Base-by-base conservation (phyloP, 2,113 vertebrate species). In the Thinocorus orbignyianus region DNA sequence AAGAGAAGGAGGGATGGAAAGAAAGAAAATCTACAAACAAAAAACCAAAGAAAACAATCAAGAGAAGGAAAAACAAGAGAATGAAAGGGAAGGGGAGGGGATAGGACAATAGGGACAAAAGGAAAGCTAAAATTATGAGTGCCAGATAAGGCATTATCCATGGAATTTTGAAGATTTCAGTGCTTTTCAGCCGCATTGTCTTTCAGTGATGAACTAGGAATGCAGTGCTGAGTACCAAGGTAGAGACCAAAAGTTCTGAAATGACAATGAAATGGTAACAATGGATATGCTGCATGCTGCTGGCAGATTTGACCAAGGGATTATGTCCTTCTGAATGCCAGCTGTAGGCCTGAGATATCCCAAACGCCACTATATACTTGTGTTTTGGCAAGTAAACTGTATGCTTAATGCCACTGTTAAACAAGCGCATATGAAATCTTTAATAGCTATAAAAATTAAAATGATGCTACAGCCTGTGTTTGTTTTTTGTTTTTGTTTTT, bases 381-480 rank as follows among this genome's bases (percentile, higher is more conserved):
- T 61, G 20, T 66, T 93, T 92, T 62, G 26, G 46, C 46, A 94
- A 30, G 12, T 39, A 35, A 64, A 73, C 26, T n/a, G 11, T 87
- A 48, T 0, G 0, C 25, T 85, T 85, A 78, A 68, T 57, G 26
- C 3, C 44, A n/a, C 33, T 54, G 23, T 84, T 65, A 85, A 83
- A 71, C 2, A n/a, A 62, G 17, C 30, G 65, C 16, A 60, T 30
- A 62, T 28, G 57, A 94, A 65, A 70, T 51, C 18, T 55, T 83
- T 46, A 72, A 79, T 35, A 74, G 35, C 44, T 91, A 35, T 65
- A 46, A 64, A 89, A 87, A 74, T 65, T 48, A 52, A 85, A 86
- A 88, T 68, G 5, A 71, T 19, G 30, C 12, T 71, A 17, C 42
- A 46, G 11, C 57, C 80, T 81, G 5, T 19, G 11, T 48, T 41